Base-by-base conservation (phyloP, 2,888 invertebrate species). In the Ormyrus labotus region DNA sequence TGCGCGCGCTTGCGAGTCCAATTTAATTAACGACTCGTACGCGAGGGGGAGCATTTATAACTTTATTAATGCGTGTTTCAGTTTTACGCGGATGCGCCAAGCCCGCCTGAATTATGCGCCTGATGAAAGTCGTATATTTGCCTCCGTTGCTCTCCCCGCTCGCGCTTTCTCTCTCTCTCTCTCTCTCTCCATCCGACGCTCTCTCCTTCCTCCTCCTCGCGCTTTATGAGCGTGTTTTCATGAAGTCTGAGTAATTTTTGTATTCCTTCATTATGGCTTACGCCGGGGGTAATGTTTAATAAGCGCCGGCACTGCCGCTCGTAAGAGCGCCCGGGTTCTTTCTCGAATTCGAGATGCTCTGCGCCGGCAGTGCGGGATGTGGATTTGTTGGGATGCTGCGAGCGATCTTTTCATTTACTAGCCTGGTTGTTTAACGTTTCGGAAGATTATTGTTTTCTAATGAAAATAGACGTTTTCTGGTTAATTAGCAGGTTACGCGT, bases 21-120 rank as follows among this genome's bases (percentile, higher is more conserved):
- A 85, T 85, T 85, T 85, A 86, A 86, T 87, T 85, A 85, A 86
- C 85, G 86, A 83, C 83, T 80, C 77, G 71, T 81, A 79, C 82
- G 75, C 81, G 67, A 81, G 78, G 79, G 78, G 71, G 76, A 81
- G 83, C 85, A 83, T 84, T 86, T 86, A 84, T 86, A 87, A 85
- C 86, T 85, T 85, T 84, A 84, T 83, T 84, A 85, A 85, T 85
- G 87, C 84, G 83, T 84, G 80, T 80, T 68, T 77, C 57, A 63
- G 74, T 47, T 80, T 67, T 60, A 75, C 73, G 70, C 58, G 74
- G 51, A 51, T 10, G 48, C 53, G 19, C 11, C 48, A 34, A 55
- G 60, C 53, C 19, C 48, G n/a, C 50, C 50, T 71, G 78, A 78
- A 78, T 78, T 65, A 78, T 65, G 65, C 65, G 60, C 58, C 71